A percentile compares a stretch with the other conserved stretches of the same genome.
Conservation (phyloP, 2,797 vertebrate genomes). For the Dromococcyx pavoninus region DNA sequence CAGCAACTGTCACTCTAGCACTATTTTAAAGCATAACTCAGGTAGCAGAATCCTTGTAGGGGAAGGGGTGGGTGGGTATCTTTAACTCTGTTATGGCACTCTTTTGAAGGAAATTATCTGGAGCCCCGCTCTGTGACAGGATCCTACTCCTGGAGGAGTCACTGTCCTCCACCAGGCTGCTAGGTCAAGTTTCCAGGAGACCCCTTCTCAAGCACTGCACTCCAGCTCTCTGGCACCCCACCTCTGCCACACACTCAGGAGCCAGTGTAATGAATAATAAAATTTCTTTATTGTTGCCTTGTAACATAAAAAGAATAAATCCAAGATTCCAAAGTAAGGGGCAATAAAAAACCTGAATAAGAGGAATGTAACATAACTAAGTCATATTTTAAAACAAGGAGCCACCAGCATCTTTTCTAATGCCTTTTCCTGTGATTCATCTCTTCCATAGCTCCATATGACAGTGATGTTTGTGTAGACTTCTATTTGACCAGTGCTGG, state of each 20-base stretch:
- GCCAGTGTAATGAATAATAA: neutral
- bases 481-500: neutral
- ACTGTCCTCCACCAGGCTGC: neutral
- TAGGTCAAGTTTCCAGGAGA: neutral
- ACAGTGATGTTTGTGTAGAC: neutral
- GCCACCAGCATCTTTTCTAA: neutral
- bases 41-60: neutral
- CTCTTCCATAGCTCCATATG: neutral
- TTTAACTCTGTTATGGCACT: neutral
- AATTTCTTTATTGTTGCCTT: constrained; percentile 13
- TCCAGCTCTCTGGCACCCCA: neutral
- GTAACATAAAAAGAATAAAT: neutral
- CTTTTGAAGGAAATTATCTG: neutral
- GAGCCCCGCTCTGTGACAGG: neutral
- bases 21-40: neutral
- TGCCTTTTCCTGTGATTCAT: neutral
- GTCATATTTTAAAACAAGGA: neutral
- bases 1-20: neutral
- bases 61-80: neutral
- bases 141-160: neutral
- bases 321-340: neutral
- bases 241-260: neutral
- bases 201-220: neutral
- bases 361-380: neutral
- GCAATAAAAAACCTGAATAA: neutral